Evolutionary conservation across 1,140 invertebrate genomes (phyloP), one percentile per base, ranked within the genome.

Genomic region (Reticulitermes speratus): DNA sequence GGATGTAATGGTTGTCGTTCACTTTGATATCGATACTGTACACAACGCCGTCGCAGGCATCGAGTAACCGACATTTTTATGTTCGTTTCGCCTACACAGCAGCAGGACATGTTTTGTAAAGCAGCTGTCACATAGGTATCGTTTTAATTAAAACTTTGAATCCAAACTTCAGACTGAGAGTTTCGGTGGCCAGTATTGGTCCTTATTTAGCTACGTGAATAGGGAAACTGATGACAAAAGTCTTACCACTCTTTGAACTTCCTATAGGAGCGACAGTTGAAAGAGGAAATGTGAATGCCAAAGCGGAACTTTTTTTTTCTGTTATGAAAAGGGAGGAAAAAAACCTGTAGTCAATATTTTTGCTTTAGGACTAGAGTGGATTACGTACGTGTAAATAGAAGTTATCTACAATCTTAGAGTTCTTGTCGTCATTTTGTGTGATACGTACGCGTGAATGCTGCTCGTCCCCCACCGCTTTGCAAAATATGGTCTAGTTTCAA

Each of bases 181-280:
- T 75, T 75, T 75, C n/a, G 65, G 65, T 30, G 65, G 65, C 65
- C 65, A 30, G 65, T 75, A n/a, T 25, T 14, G 65, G 65, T 75
- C 65, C 65, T 75, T 75, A 75, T 75, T 75, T 75, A 75, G 65
- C 25, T 11, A 75, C n/a, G 65, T 75, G 65, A 75, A 75, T 75
- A 55, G 65, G 65, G 65, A 75, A 75, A 30, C 65, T 75, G 65
- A 75, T 75, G 65, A 75, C 65, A 75, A 75, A 75, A 75, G 65
- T 75, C 65, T 75, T 75, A 14, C 65, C n/a, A 30, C 25, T 75
- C 65, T 75, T 75, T 75, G 65, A 75, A 21, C 19, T 55, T 55
- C 52, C 14, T 55, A 55, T 21, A 21, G 65, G 65, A 30, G 65
- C 65, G 65, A 75, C 65, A 55, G 52, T 55, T 55, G 52, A 55